Base-by-base conservation (phyloP, 2,113 vertebrate genomes). In the Cyprinodon brontotheroides region DNA sequence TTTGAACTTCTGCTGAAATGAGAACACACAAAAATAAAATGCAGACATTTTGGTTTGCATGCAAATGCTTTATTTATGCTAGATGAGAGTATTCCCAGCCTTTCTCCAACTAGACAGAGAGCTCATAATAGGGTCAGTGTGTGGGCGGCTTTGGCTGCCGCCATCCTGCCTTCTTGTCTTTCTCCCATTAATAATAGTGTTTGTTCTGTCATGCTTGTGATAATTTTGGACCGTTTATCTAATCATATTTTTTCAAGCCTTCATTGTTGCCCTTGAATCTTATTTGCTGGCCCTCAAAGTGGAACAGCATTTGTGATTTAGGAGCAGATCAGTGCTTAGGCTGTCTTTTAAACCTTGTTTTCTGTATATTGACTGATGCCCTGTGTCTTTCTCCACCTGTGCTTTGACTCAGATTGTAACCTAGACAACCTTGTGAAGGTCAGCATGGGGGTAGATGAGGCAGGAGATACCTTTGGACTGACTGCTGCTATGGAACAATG, bases 361-460 rank as follows among this genome's bases (percentile, higher is more conserved):
- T 0, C 17, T 66, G 61, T 62, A 68, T 67, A 76, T 72, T 64
- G 79, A 79, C 63, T 71, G 13, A 17, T 61, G 43, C 40, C 39
- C 59, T 68, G 61, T 65, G 59, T 80, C 39, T 0, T 5, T 53
- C 65, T 78, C 77, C 76, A 85, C 80, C 83, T 92, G 80, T 79
- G 70, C 80, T 64, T 41, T 82, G 90, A 86, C 81, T 86, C 86
- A 83, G 79, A 80, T 76, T 78, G 85, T 87, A 87, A 92, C 91
- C 92, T 88, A 91, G 87, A 86, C 80, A 80, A 79, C 87, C 47
- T 2, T 78, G 72, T 88, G 89, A 79, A 90, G 89, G 88, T 87
- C 81, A 85, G 79, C n/a, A 11, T 13, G 73, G 65, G 75, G 68
- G 70, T 43, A 67, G 50, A 45, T 20, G 36, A 48, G 13, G 47